Conservation (phyloP, 1,140 invertebrate species). For the Aporrectodea caliginosa region DNA sequence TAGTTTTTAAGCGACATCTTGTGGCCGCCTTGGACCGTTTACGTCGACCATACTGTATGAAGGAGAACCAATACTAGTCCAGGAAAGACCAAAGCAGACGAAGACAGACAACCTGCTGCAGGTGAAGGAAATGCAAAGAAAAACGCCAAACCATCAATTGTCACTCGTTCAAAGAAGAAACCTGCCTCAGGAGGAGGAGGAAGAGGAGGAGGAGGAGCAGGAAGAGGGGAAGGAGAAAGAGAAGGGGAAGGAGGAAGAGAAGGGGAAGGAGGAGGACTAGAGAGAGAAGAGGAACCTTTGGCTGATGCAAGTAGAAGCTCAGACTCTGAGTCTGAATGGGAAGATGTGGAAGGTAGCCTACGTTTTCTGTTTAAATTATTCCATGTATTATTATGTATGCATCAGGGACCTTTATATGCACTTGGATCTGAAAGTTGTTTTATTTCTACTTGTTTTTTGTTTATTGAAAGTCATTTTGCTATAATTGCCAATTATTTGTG, state of each 20-base stretch:
- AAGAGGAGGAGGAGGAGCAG: too few relatives aligned
- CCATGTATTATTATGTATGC: neutral
- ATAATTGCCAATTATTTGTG: too few relatives aligned
- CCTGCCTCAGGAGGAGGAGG: neutral
- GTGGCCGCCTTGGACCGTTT: too few relatives aligned
- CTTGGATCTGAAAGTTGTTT: neutral
- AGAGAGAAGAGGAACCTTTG: too few relatives aligned
- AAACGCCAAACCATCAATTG: neutral
- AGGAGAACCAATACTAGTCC: too few relatives aligned
- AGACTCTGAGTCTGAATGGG: slow-evolving; percentile 48
- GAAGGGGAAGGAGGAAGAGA: neutral
- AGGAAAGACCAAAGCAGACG: neutral
- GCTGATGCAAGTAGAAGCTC: neutral
- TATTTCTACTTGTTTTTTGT: neutral
- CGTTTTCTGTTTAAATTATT: neutral
- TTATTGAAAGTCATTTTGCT: neutral
- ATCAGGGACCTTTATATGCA: neutral
- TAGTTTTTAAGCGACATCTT: too few relatives aligned
- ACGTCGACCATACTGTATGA: too few relatives aligned
- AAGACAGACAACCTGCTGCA: neutral
- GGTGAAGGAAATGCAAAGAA: neutral
- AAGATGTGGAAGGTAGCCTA: slow-evolving; percentile 56
- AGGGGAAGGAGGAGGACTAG: neutral
- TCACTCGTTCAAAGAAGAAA: neutral
- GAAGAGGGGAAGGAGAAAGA: neutral